Evolutionary conservation across 2,113 vertebrate genomes (phyloP).

Genomic region (Cichladusa arquata): DNA sequence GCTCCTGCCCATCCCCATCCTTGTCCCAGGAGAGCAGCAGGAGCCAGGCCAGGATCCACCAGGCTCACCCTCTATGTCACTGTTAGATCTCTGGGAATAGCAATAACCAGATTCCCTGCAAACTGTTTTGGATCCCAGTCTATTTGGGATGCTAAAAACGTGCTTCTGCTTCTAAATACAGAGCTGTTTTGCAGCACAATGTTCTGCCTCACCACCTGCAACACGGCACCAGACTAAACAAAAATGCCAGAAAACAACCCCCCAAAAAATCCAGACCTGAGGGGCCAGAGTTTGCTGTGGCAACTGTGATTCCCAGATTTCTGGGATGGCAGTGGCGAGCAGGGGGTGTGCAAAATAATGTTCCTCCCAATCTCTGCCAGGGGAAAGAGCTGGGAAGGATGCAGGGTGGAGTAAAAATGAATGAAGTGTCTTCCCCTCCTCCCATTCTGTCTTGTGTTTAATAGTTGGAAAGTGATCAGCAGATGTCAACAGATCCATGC

Average conservation of each 20-base stretch:
- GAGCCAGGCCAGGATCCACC: background rate
- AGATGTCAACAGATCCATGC: background rate
- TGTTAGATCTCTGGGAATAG: background rate
- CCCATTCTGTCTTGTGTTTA: background rate
- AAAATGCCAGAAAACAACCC: background rate
- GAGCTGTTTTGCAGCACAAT: background rate
- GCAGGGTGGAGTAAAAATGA: background rate
- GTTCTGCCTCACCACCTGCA: background rate
- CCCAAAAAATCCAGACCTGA: background rate
- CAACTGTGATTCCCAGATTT: background rate
- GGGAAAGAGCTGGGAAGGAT: background rate
- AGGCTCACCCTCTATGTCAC: rapidly evolving
- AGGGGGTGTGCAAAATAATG: background rate
- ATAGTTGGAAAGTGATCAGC: background rate
- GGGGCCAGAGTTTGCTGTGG: background rate
- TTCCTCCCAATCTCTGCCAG: background rate
- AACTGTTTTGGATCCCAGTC: background rate
- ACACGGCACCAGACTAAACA: background rate
- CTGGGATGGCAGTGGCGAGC: background rate
- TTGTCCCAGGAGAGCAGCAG: background rate
- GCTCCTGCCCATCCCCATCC: background rate
- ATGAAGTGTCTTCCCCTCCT: background rate
- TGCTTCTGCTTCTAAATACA: background rate
- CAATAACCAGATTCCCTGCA: background rate
- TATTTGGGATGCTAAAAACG: background rate